Evolutionary conservation across 64 coral and sea anemone genomes (phyloP).

Genomic region (Montipora sp.): DNA sequence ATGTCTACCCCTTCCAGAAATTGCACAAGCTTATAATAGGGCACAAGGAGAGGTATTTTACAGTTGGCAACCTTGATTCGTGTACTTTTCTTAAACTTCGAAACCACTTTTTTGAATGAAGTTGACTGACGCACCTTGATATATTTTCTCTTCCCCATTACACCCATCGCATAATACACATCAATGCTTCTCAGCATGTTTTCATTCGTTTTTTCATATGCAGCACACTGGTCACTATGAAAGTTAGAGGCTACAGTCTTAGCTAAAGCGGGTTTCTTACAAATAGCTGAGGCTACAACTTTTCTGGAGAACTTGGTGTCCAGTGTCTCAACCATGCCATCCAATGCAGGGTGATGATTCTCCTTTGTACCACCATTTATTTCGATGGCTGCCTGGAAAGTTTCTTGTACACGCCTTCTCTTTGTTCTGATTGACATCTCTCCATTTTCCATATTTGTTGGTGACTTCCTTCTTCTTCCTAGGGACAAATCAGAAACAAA

Average conservation of each 20-base stretch:
- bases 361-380: slow-evolving; percentile 30
- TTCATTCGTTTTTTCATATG: slow-evolving; percentile 50
- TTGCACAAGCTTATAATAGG: slow-evolving; percentile 68
- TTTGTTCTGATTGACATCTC: slow-evolving; percentile 23
- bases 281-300: neutral
- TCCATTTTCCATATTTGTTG: slow-evolving; percentile 30
- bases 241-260: neutral
- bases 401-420: slow-evolving; percentile 48
- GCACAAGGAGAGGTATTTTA: slow-evolving; percentile 37
- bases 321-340: slow-evolving; percentile 22
- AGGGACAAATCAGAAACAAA: slow-evolving; percentile 13
- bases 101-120: slow-evolving; percentile 52
- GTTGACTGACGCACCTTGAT: slow-evolving; percentile 27
- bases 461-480: slow-evolving; percentile 10
- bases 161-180: slow-evolving; percentile 67
- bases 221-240: neutral
- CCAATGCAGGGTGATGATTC: slow-evolving; percentile 6
- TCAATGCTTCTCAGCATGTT: slow-evolving; percentile 62
- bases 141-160: slow-evolving; percentile 74
- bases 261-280: slow-evolving; percentile 15
- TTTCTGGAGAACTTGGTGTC: slow-evolving; percentile 36
- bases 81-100: slow-evolving; percentile 44
- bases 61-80: slow-evolving; percentile 43
- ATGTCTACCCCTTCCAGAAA: slow-evolving; percentile 73
- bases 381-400: slow-evolving; percentile 36